Conservation (phyloP, 2,888 invertebrate genomes). For the Pimpla rufipes region DNA sequence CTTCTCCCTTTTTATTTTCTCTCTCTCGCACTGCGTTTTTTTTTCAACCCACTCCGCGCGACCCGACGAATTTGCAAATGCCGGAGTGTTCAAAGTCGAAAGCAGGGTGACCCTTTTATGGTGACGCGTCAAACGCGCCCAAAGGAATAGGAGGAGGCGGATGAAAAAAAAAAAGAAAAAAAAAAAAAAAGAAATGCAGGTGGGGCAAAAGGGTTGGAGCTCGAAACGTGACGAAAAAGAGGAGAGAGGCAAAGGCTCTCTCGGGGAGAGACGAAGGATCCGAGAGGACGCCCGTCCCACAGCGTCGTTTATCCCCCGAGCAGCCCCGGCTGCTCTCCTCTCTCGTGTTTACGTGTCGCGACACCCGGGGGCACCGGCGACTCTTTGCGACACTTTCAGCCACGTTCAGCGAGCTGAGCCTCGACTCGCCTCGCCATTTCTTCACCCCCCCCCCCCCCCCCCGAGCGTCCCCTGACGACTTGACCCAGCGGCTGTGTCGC, state of each 20-base stretch:
- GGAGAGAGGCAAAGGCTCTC: constrained; percentile 14
- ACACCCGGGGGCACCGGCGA: constrained; percentile 30
- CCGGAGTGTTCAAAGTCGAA: constrained; percentile 38
- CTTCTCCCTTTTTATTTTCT: not conserved
- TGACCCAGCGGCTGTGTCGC: not conserved
- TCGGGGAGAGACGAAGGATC: constrained; percentile 25
- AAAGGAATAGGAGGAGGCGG: not conserved
- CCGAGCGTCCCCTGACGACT: constrained; percentile 7
- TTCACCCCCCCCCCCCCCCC: not conserved
- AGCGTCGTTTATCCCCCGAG: constrained; percentile 37
- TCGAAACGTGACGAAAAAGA: constrained; percentile 27
- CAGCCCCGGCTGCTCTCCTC: not conserved
- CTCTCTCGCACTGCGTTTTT: not conserved
- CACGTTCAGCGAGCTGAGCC: not conserved
- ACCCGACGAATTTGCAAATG: constrained; percentile 40
- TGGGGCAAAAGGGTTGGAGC: not conserved
- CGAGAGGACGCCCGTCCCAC: not conserved
- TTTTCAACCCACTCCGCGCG: not conserved
- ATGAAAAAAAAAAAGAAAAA: not conserved
- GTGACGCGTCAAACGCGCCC: constrained; percentile 11
- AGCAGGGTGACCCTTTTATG: constrained; percentile 26
- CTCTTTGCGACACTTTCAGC: constrained; percentile 50
- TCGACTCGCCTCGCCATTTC: too few relatives aligned
- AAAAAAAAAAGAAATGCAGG: constrained; percentile 3
- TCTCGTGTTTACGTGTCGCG: constrained; percentile 49